Conservation (phyloP, 2,113 vertebrate genomes). For the Baryphthengus martii region DNA sequence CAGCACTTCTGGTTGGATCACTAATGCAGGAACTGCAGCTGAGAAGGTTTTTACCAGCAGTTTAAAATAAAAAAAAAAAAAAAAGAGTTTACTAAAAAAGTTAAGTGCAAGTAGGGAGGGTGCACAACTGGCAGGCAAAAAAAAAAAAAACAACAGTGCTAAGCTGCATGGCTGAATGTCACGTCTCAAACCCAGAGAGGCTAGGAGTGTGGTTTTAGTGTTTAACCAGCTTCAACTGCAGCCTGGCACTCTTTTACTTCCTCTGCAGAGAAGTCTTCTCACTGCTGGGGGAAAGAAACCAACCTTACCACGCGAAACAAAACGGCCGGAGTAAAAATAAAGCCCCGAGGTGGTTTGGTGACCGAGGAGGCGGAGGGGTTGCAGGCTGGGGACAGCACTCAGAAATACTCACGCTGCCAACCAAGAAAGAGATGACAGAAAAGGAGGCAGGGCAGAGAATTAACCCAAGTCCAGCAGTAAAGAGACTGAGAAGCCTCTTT, state of each 20-base stretch:
- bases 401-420: constrained; percentile 59
- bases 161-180: constrained; percentile 73
- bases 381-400: constrained; percentile 37
- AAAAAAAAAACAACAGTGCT: constrained; percentile 26
- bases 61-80: neutral
- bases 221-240: constrained; percentile 79
- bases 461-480: neutral
- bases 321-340: constrained; percentile 73
- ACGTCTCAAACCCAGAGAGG: constrained; percentile 75
- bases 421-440: constrained; percentile 32
- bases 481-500: constrained; percentile 18
- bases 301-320: constrained; percentile 62
- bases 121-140: constrained; percentile 21
- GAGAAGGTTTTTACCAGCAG: neutral
- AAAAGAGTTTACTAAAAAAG: neutral
- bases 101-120: neutral
- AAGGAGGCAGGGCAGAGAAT: constrained; percentile 27
- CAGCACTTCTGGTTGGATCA: neutral
- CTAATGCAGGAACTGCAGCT: neutral
- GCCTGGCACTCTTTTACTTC: constrained; percentile 79
- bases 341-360: constrained; percentile 74
- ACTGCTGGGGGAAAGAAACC: constrained; percentile 65
- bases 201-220: constrained; percentile 77
- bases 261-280: constrained; percentile 63
- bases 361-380: constrained; percentile 47